These are phyloP conservation scores for Rhimphoctona megacephalus DNA, from an alignment of 2,888 invertebrate genomes.

Conservation along the genomic window DNA sequence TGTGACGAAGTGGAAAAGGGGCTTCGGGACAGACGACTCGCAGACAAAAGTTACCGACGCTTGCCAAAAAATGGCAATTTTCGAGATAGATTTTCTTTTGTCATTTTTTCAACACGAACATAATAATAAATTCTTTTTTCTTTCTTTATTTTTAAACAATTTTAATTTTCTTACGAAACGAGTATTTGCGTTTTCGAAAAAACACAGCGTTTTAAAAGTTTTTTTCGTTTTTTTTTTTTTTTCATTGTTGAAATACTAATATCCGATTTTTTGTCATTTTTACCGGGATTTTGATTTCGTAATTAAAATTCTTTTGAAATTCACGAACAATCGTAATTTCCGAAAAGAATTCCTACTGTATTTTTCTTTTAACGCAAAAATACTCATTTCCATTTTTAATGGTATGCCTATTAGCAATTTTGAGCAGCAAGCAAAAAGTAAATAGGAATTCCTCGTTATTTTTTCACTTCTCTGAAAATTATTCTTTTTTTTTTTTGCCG, in stretches of 20 bases:
- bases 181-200: not conserved
- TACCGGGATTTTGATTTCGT: not conserved
- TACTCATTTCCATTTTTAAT: not conserved
- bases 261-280: not conserved
- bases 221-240: not conserved
- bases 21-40: slow-evolving; percentile 74
- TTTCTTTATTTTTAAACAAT: not conserved
- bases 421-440: not conserved
- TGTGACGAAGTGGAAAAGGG: slow-evolving; percentile 20
- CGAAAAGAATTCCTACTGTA: not conserved
- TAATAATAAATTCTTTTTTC: not conserved
- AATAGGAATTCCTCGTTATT: not conserved
- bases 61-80: slow-evolving; percentile 72
- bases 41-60: slow-evolving; percentile 72
- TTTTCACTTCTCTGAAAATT: not conserved
- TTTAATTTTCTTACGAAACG: not conserved
- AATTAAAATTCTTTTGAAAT: not conserved
- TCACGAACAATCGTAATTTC: not conserved
- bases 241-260: not conserved
- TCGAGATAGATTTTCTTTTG: not conserved
- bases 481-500: not conserved
- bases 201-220: not conserved
- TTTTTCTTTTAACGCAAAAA: not conserved
- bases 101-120: not conserved
- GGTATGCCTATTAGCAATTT: not conserved